phyloP scores from a whole-genome alignment of 2,113 vertebrate species.

The Ailurus styani region DNA sequence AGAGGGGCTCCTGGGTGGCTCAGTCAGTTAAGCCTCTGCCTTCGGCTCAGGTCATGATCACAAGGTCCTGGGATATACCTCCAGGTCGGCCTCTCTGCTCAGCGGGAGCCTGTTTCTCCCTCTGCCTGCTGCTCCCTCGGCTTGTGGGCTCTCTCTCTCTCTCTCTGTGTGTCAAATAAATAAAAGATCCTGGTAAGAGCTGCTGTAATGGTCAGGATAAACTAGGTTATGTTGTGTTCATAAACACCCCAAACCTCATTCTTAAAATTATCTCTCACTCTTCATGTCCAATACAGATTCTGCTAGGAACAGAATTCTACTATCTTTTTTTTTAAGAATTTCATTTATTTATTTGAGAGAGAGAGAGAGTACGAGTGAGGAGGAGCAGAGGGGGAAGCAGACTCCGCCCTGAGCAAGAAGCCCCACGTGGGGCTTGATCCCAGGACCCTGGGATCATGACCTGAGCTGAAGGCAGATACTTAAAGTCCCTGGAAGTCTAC shows the following conservation, averaged over 20 bases:
- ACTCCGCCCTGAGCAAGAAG: background rate
- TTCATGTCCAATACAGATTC: background rate
- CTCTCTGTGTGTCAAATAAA: too few relatives aligned
- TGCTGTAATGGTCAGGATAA: background rate
- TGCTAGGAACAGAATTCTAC: background rate
- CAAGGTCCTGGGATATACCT: too few relatives aligned
- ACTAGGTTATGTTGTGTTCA: background rate
- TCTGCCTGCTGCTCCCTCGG: too few relatives aligned
- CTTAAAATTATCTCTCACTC: background rate
- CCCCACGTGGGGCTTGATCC: rapidly evolving
- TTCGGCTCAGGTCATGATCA: too few relatives aligned
- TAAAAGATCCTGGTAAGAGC: background rate
- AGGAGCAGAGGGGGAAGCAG: background rate
- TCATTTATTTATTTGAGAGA: background rate
- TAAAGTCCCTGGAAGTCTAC: background rate
- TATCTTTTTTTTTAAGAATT: background rate
- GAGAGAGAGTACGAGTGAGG: background rate
- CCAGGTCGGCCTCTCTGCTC: too few relatives aligned
- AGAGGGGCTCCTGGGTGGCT: background rate
- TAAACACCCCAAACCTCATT: background rate
- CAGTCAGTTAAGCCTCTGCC: too few relatives aligned
- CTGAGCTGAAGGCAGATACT: too few relatives aligned
- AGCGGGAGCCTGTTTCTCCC: too few relatives aligned
- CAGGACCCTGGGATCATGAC: background rate
- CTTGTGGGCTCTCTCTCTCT: too few relatives aligned